Base-by-base conservation (phyloP, 1,140 invertebrate genomes). In the Ericerus pela region DNA sequence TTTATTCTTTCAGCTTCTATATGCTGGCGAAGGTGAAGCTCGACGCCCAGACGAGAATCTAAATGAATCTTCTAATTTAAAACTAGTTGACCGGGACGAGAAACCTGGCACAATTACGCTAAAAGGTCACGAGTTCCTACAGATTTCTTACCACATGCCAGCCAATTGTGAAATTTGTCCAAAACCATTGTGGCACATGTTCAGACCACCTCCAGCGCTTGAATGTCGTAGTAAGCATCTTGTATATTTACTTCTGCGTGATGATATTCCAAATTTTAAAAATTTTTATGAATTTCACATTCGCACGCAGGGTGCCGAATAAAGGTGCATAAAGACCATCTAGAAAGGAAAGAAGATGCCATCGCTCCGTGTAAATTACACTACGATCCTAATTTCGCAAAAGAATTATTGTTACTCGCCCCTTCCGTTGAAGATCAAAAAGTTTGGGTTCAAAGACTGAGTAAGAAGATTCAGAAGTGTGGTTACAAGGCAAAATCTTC, bases 151-250 rank as follows among this genome's bases (percentile, higher is more conserved):
- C 73, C 92, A 97, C 71, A 97, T 96, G 81, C 94, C 94, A 30
- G 96, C 95, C 1, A 87, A 87, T 58, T 99, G 95, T 74, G 95
- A 99, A 74, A 85, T 91, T 52, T 99, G 95, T 78, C 82, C 90
- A 29, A 94, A 92, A 69, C 91, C 92, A 62, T 76, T 97, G 53
- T 97, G 92, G 89, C 85, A 96, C 69, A 88, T 97, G 80, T 87
- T 98, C 68, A 81, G 91, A 67, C 94, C 95, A 57, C 94, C 94
- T 47, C 86, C 90, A 60, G 94, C 95, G 52, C 76, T 96, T 58
- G 95, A 97, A 73, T 99, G 95, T 73, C 80, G 89, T 78, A 76
- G 89, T 92, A 75, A 76, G 80, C 78, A 18, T 47, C 11, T 10
- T 16, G 8, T 47, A 10, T 47, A 6, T 10, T 18, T 10, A 47